Base-by-base conservation (phyloP, 2,888 invertebrate genomes). In the Adineta ricciae region DNA sequence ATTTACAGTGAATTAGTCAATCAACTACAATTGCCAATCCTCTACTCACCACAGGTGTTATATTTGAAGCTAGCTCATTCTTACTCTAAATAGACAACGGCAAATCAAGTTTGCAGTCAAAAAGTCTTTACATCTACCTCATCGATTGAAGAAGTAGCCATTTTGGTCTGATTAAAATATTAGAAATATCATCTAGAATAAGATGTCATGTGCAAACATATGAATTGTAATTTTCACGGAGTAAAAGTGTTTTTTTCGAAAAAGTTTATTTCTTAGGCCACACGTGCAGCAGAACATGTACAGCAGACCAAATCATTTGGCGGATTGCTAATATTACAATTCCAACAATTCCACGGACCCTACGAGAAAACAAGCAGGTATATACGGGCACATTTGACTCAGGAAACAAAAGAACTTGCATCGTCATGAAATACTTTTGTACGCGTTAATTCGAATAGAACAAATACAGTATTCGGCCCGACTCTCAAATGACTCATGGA, bases 381-480 rank as follows among this genome's bases (percentile, higher is more conserved):
- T 9, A 19, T 21, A 24, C 14, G 24, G 24, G 1, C 2, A 78
- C 9, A 0, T 36, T 21, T 41, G 4, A n/a, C 41, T 11, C 8
- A 19, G 11, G 21, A 38, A 9, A 73, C 21, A 73, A 38, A 73
- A 0, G 19, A 7, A 72, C 14, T 27, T 72, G 19, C 72, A 72
- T 36, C 41, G 1, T 9, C 32, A 3, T 7, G 8, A 11, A 78
- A 78, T 41, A 3, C 3, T 78, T n/a, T 78, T 41, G 38, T 5
- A 38, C 24, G 24, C n/a, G 78, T 32, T 24, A 78, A 38, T 21
- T 36, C 0, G n/a, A 78, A 78, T n/a, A 78, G n/a, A n/a, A 78
- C 14, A n/a, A 78, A 78, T 78, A 78, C 24, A n/a, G 78, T 41
- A n/a, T 78, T 78, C 14, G 78, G 78, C n/a, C 78, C 78, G 24